These are phyloP conservation scores for Catocala fraxini DNA, from an alignment of 2,888 invertebrate genomes.

Conservation along the genomic window DNA sequence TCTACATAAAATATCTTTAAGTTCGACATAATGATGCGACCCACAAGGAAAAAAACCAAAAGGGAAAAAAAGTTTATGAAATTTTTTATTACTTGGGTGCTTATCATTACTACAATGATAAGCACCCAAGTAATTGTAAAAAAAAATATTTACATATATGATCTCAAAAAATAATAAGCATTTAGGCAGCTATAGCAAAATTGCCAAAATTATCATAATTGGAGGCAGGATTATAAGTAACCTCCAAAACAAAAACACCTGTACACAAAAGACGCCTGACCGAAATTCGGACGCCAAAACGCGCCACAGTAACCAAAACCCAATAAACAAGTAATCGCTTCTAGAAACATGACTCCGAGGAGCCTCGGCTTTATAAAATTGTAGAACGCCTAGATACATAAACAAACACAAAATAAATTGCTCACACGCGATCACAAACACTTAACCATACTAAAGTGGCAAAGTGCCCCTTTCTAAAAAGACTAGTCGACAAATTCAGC, in stretches of 20 bases:
- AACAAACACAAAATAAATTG: constrained; percentile 6
- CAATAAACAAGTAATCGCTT: constrained; percentile 4
- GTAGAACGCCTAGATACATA: constrained; percentile 2
- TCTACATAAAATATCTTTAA: no score
- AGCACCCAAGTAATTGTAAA: no score
- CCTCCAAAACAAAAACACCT: background rate
- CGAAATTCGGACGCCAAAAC: constrained; percentile 4
- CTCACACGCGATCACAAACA: constrained; percentile 12
- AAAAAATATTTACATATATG: no score
- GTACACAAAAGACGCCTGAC: background rate
- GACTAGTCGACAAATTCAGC: constrained; percentile 33
- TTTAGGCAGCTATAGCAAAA: no score
- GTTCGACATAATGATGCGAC: no score
- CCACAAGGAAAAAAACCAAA: no score
- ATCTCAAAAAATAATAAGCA: no score
- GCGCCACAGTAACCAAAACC: constrained; percentile 2
- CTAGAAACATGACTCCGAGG: background rate
- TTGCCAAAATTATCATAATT: no score
- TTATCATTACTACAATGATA: no score
- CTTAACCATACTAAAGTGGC: constrained; percentile 10
- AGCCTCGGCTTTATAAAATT: background rate
- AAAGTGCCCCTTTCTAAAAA: constrained; percentile 17
- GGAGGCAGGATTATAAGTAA: no score
- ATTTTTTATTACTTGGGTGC: no score
- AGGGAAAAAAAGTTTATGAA: no score